These are phyloP conservation scores for Caenorhabditis wallacei DNA, from an alignment of 2,888 invertebrate genomes.

Conservation along the genomic window DNA sequence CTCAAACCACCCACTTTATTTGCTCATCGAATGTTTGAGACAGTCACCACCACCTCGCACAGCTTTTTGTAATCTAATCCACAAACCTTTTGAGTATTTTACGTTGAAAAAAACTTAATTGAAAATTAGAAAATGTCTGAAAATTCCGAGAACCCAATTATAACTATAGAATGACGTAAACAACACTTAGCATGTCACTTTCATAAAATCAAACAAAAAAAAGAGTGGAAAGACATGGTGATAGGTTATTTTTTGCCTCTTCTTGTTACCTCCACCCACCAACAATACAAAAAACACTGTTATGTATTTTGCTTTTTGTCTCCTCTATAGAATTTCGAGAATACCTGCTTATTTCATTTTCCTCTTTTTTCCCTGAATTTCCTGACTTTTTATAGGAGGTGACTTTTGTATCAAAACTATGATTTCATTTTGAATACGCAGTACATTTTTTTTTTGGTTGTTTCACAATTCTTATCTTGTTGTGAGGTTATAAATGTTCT, in stretches of 20 bases:
- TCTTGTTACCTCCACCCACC: constrained; percentile 8
- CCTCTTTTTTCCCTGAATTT: constrained; percentile 3
- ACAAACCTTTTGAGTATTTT: constrained; percentile 20
- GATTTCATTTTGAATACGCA: background rate
- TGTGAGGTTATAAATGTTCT: background rate
- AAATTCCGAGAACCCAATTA: background rate
- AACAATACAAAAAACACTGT: background rate
- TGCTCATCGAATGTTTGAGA: constrained; percentile 62
- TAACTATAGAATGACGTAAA: constrained; percentile 5
- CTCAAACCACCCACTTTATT: constrained; percentile 57
- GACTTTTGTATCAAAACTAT: constrained; percentile 9
- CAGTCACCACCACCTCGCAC: constrained; percentile 54
- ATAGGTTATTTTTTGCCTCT: constrained; percentile 45
- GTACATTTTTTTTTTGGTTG: background rate
- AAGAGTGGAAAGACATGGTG: background rate
- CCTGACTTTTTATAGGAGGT: background rate
- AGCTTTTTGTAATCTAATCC: constrained; percentile 58
- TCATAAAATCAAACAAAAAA: constrained; percentile 34
- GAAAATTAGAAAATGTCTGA: background rate
- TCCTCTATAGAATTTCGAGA: constrained; percentile 8
- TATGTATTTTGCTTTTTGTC: constrained; percentile 42
- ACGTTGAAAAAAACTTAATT: background rate
- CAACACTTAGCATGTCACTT: constrained; percentile 26
- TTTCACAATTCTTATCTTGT: background rate
- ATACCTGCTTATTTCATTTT: constrained; percentile 23